A percentile compares a stretch with the other conserved stretches of the same genome.
Evolutionary conservation across 2,888 invertebrate genomes (phyloP).

Genomic region (Ophion costatus): DNA sequence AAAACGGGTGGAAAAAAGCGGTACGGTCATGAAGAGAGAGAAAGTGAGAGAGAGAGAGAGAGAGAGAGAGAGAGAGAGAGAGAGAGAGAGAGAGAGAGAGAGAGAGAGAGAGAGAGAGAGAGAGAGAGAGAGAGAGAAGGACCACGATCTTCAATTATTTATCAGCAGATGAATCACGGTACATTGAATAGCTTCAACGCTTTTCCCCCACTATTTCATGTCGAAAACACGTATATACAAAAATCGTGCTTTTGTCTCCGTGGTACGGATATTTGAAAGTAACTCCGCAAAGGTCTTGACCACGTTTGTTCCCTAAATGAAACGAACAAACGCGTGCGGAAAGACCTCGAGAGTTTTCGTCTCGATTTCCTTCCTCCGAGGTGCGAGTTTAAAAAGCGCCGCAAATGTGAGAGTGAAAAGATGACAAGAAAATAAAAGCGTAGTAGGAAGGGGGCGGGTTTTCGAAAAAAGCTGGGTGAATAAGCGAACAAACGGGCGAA

Average conservation of each 20-base stretch:
- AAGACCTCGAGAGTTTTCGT: background rate
- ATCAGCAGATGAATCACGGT: constrained; percentile 56
- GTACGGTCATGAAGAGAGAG: background rate
- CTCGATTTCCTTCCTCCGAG: background rate
- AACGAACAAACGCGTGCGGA: constrained; percentile 10
- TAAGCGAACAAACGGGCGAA: constrained; percentile 44
- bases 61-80: constrained; percentile 8
- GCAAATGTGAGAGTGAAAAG: constrained; percentile 11
- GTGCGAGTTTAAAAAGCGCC: constrained; percentile 27
- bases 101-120: constrained; percentile 12
- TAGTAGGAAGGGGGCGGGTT: background rate
- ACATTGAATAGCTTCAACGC: constrained; percentile 47
- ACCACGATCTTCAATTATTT: constrained; percentile 59
- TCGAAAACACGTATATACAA: background rate
- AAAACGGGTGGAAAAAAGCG: constrained; percentile 15
- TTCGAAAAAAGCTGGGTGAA: background rate
- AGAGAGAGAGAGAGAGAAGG: constrained; percentile 21
- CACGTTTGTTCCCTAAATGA: constrained; percentile 34
- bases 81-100: background rate
- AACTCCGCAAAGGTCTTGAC: constrained; percentile 29
- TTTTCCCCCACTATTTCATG: background rate
- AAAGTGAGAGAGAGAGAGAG: constrained; percentile 3
- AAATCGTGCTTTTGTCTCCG: constrained; percentile 6
- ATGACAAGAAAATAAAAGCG: constrained; percentile 9
- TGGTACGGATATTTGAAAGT: background rate